Evolutionary conservation across 2,888 invertebrate species (phyloP).

Genomic region (Melinopterus prodromus): DNA sequence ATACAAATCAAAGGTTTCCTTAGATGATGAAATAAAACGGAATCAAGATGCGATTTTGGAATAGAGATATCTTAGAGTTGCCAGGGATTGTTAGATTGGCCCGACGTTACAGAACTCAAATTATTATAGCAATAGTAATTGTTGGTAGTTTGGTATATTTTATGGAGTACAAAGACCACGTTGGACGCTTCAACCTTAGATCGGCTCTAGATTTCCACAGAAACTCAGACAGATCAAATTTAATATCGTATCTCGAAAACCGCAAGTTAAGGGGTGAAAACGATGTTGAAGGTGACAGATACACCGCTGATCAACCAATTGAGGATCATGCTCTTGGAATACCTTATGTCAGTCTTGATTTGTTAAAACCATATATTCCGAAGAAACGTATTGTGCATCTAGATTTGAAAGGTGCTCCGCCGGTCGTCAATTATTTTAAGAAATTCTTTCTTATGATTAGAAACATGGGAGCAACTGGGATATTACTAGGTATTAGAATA

Average conservation of each 20-base stretch:
- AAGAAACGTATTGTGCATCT: constrained; percentile 72
- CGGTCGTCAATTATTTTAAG: constrained; percentile 68
- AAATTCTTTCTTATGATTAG: constrained; percentile 67
- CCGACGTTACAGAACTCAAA: neutral
- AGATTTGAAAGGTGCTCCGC: constrained; percentile 82
- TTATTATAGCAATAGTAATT: neutral
- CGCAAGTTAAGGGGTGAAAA: constrained; percentile 29
- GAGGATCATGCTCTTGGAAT: constrained; percentile 58
- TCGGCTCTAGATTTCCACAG: neutral
- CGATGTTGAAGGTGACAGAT: constrained; percentile 40
- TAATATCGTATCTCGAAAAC: neutral
- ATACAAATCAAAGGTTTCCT: neutral
- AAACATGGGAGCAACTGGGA: constrained; percentile 74
- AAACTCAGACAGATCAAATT: neutral
- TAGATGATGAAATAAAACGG: neutral
- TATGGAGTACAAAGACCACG: neutral
- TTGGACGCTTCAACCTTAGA: neutral
- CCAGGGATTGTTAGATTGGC: neutral
- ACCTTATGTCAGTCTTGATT: constrained; percentile 58
- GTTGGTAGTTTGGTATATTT: neutral
- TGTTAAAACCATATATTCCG: constrained; percentile 61
- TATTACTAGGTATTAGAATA: constrained; percentile 58
- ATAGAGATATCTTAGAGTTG: neutral
- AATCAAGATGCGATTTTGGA: neutral
- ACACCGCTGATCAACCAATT: constrained; percentile 47